Evolutionary conservation across 30 jellyfish, hydroid and myxozoan genomes (phyloP), one percentile per base, ranked within the genome.

Genomic region (Catostylus mosaicus): DNA sequence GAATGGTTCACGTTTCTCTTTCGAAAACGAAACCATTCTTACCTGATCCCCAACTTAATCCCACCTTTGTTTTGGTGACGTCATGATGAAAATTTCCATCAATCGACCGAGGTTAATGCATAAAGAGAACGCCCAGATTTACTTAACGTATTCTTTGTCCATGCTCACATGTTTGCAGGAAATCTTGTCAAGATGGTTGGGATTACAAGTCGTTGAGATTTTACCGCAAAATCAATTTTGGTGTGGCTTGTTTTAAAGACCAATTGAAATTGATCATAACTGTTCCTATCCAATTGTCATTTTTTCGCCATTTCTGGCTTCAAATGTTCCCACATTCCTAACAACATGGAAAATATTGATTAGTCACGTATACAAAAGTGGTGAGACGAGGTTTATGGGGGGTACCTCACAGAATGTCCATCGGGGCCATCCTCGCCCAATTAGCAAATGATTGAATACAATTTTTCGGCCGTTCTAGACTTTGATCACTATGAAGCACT

Each of bases 171-270:
- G 38, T 59, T 26, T 4, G 1, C 24, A 59, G 71, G 38, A 59
- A 16, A 59, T 59, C 71, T 59, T 22, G 38, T 59, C 36, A 59
- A 59, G 37, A 26, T 59, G 71, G 38, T 59, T 59, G 38, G 26
- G 71, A 23, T n/a, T 59, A 19, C 26, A 6, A n/a, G 18, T 22
- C 38, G 24, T 26, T 22, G 11, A 59, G 26, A 9, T 2, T 7
- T 59, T 27, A 26, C 71, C 71, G 71, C 71, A 59, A 59, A 52
- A 18, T 27, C 38, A 59, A 59, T 59, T 52, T 59, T 27, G 38
- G 36, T 59, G 38, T 6, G 26, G 11, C 71, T 18, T 22, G 9
- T 27, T 1, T 59, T 22, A 52, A 7, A 3, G 30, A 52, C 30
- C 67, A 52, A 14, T 52, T 27, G 37, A 3, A 23, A 37, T 3